Base-by-base conservation (phyloP, 2,888 invertebrate species). In the Sesamia inferens region DNA sequence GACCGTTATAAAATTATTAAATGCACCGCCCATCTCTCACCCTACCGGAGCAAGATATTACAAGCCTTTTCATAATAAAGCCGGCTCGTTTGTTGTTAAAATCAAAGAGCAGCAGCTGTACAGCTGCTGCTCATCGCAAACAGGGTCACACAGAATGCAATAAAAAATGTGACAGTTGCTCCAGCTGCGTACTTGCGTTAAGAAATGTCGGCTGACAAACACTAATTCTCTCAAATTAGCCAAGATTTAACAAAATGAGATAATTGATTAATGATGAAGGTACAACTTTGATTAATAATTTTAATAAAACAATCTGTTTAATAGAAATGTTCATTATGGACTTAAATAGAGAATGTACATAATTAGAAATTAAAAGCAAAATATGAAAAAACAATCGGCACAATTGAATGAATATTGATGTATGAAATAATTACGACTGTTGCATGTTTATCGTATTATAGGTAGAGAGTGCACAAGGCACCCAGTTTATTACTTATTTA, bases 71-170 rank as follows among this genome's bases (percentile, higher is more conserved):
- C 59, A 80, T 76, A 76, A 77, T 82, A 82, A 88, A 85, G 89
- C 85, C 78, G 81, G 84, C 71, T 74, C 78, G 78, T 81, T 85
- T 85, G 84, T 87, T 85, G 87, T 87, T 87, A 58, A 82, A 81
- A 83, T 84, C 80, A 83, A 85, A 78, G 86, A 89, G 92, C 94
- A 94, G 94, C 93, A 78, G 94, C 93, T 94, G 94, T 90, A 89
- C 90, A 94, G 94, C 93, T 80, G 94, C 93, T 94, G 94, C 90
- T 89, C 90, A 83, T 89, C 85, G 88, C 88, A 88, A 90, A 86
- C 85, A 90, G 87, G 88, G 90, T 89, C 85, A 88, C 88, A 84
- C 80, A 81, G 86, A 89, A 88, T 84, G 85, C 86, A 88, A 79
- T 79, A 88, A 90, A 90, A 91, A 92, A 84, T 85, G 81, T 86